Evolutionary conservation across 2,888 invertebrate species (phyloP), one percentile per base, ranked within the genome.

Genomic region (Digitonthophagus gazella): DNA sequence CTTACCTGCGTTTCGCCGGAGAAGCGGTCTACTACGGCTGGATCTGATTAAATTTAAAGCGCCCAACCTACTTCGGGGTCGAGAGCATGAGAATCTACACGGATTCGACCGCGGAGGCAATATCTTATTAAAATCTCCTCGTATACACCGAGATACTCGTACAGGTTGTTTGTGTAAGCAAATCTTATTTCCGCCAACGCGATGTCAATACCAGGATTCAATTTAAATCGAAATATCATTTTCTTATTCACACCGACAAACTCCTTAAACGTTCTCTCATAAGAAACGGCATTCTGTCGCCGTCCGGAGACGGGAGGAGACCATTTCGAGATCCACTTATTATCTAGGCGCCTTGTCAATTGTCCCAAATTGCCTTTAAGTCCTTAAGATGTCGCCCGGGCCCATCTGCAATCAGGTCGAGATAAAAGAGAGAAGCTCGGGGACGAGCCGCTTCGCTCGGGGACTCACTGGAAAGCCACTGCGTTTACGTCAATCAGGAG

Each of bases 31-130:
- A n/a, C n/a, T n/a, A 11, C 28, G 28, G 28, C 28, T 44, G 28
- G 54, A 67, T 67, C 69, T 69, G 66, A 69, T 69, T 69, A 69
- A 69, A 69, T 66, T 69, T 69, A 69, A 69, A 69, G 64, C 67
- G 67, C 57, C 58, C 69, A 58, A 66, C 67, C 67, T 56, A 64
- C 64, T 58, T 58, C 58, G 66, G 64, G 63, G 64, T 64, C 64
- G 57, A 64, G 28, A 44, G 28, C 28, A 44, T 44, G 28, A 44
- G 28, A 44, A 44, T 44, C 28, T 44, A 44, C 28, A 44, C 28
- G 28, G 28, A 44, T 44, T 44, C 28, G 28, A 44, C 28, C 28
- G 28, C 28, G 28, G 28, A 44, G 28, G 28, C 28, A 44, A 44
- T 44, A 44, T 44, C 28, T 44, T 44, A 44, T 44, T 44, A 44